These are phyloP conservation scores for Cydia strobilella DNA, from an alignment of 1,140 invertebrate species.

Conservation along the genomic window DNA sequence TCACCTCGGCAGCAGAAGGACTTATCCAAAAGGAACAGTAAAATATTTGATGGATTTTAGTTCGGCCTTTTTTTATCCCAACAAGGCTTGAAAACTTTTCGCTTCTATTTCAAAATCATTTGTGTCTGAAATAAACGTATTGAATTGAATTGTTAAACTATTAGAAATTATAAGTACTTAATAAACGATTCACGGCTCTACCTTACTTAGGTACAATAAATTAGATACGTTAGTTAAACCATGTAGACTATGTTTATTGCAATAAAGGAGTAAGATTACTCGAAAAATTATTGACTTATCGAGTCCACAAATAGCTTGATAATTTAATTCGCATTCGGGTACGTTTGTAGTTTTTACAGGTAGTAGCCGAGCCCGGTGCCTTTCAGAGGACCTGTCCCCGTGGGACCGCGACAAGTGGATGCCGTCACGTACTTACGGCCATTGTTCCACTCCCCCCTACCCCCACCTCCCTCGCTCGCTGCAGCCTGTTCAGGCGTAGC, in stretches of 20 bases:
- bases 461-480: constrained; percentile 32
- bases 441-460: constrained; percentile 55
- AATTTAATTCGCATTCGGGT: constrained; percentile 8
- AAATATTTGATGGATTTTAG: too few species aligned
- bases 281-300: not conserved
- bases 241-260: too few species aligned
- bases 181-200: too few species aligned
- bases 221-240: too few species aligned
- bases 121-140: too few species aligned
- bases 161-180: too few species aligned
- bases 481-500: constrained; percentile 2
- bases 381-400: constrained; percentile 52
- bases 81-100: too few species aligned
- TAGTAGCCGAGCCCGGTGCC: not conserved
- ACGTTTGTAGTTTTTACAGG: constrained; percentile 12
- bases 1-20: not conserved
- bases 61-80: too few species aligned
- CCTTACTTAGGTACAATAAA: too few species aligned
- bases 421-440: constrained; percentile 73
- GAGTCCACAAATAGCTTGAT: constrained; percentile 3
- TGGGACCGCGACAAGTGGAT: constrained; percentile 72
- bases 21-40: too few species aligned
- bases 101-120: too few species aligned
- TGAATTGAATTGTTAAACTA: too few species aligned
- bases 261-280: not conserved